Percentiles rank a stretch among this genome's conserved stretches.
These are phyloP conservation scores for Zosterops borbonicus DNA, from an alignment of 2,113 vertebrate species.

Conservation along the genomic window DNA sequence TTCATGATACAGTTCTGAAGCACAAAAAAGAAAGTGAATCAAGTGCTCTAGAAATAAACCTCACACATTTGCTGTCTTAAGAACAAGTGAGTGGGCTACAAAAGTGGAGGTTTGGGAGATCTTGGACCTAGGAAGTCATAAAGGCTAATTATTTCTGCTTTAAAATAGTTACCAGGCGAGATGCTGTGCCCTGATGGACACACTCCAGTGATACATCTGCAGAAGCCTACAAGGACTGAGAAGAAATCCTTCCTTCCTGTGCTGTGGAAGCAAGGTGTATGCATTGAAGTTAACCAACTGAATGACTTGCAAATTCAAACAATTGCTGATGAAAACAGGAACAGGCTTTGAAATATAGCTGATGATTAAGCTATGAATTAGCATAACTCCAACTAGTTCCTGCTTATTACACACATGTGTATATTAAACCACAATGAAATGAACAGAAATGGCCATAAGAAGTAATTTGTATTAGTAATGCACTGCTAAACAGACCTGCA, in stretches of 20 bases:
- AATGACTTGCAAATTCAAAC: conserved; percentile 8
- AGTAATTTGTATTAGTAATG: neutral
- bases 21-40: conserved; percentile 49
- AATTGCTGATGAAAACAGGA: neutral
- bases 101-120: conserved; percentile 4
- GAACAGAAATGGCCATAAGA: neutral
- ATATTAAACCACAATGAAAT: conserved; percentile 28
- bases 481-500: neutral
- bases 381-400: neutral
- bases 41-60: conserved; percentile 54
- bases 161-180: neutral
- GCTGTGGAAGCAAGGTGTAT: neutral
- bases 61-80: neutral
- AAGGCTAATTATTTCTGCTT: conserved; percentile 1
- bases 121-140: neutral
- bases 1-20: conserved; percentile 48
- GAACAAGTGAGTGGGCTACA: neutral
- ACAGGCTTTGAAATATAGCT: neutral
- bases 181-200: neutral
- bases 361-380: neutral
- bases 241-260: neutral
- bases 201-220: neutral
- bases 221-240: neutral
- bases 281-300: neutral
- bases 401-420: neutral